phyloP scores from a whole-genome alignment of 2,888 invertebrate species.

The Physocephala rufipes region DNA sequence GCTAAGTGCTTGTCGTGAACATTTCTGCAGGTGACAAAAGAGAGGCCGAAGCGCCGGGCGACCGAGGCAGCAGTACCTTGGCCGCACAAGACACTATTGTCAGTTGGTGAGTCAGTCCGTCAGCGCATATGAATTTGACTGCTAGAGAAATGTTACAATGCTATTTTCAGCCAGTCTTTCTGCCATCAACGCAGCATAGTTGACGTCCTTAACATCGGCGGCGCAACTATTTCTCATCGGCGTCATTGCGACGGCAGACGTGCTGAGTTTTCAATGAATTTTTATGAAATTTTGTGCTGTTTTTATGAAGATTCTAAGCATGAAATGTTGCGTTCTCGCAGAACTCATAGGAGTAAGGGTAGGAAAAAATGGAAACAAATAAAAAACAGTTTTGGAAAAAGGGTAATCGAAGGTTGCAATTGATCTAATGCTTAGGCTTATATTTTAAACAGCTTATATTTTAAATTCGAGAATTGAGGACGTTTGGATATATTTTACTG shows the following conservation, averaged over 20 bases:
- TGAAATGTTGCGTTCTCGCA: neutral
- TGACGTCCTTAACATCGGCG: neutral
- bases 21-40: constrained; percentile 44
- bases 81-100: too few species aligned
- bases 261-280: constrained; percentile 44
- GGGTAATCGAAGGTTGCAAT: neutral
- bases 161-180: too few species aligned
- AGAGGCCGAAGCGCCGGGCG: constrained; percentile 29
- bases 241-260: constrained; percentile 56
- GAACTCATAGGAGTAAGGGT: neutral
- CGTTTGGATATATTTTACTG: neutral
- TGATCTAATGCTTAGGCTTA: too few species aligned
- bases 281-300: neutral
- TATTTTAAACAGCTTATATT: neutral
- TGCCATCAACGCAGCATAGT: too few species aligned
- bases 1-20: constrained; percentile 43
- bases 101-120: too few species aligned
- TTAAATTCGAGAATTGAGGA: neutral
- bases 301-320: neutral
- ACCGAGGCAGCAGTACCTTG: constrained; percentile 6
- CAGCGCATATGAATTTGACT: too few species aligned
- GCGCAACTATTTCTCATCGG: constrained; percentile 45
- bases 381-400: neutral
- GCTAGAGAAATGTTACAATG: too few species aligned
- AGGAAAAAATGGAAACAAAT: neutral